Percentiles rank a stretch among this genome's conserved stretches.
These are phyloP conservation scores for Ia io DNA, from an alignment of 2,113 vertebrate genomes.

Conservation along the genomic window DNA sequence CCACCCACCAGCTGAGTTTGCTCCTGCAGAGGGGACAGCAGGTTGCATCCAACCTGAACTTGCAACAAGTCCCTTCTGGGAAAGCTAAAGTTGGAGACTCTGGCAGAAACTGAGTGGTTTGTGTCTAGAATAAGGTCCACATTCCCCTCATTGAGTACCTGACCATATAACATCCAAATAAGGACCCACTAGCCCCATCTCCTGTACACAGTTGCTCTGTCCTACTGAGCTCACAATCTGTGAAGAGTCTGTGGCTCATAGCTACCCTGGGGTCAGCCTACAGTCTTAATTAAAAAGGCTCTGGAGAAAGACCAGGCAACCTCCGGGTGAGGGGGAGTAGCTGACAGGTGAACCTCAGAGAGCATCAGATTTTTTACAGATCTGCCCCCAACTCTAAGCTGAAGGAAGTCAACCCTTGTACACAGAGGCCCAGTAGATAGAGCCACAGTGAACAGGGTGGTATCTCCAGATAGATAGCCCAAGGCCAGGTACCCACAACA, in stretches of 20 bases:
- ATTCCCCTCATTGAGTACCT: background rate
- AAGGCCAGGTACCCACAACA: background rate
- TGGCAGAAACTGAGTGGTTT: background rate
- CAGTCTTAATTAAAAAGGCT: background rate
- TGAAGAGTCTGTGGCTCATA: background rate
- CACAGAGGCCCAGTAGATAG: background rate
- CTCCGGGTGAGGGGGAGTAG: background rate
- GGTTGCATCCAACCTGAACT: background rate
- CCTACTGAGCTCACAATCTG: background rate
- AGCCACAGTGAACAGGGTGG: background rate
- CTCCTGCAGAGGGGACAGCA: background rate
- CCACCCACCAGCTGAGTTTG: background rate
- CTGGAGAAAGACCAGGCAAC: background rate
- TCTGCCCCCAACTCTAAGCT: background rate
- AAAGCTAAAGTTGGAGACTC: background rate
- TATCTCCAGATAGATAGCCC: background rate
- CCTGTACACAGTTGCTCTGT: background rate
- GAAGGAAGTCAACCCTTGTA: background rate
- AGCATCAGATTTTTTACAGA: background rate
- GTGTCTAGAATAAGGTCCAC: background rate
- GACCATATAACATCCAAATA: background rate
- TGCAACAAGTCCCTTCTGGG: background rate
- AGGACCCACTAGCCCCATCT: background rate
- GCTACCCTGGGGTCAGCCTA: background rate
- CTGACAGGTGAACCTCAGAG: background rate